Evolutionary conservation across 2,888 invertebrate species (phyloP), one percentile per base, ranked within the genome.

Genomic region (Leucania comma): DNA sequence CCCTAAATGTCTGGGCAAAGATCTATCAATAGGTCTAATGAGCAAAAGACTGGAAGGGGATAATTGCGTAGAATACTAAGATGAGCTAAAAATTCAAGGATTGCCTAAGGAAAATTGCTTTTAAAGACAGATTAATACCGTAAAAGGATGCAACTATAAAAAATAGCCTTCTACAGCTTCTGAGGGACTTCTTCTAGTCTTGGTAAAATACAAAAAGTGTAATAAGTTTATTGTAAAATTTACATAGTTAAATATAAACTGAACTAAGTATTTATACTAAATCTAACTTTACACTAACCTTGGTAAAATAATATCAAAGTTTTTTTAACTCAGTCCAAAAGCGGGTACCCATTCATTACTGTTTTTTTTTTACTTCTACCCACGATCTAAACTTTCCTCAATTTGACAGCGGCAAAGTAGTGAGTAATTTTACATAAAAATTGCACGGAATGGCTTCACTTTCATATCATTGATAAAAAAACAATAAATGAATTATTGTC

Each of bases 51-150:
- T 29, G 29, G 22, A 26, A 51, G 2, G 22, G 57, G 20, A 48
- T 56, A 78, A 62, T n/a, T 62, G 8, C 6, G 8, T 8, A 35
- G 22, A 14, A 20, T 38, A 22, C 17, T 26, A 26, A 42, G 12
- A 22, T n/a, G 59, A 46, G 9, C 12, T 42, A 24, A 24, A 59
- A 62, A 46, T 57, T 26, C 75, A 75, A 75, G 75, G 75, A 65
- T 53, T 32, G 17, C 17, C 3, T 64, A 26, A 80, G 65, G 75
- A 60, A 80, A 75, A 72, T 32, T 32, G n/a, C 14, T 42, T 22
- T 53, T 58, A 46, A 12, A 76, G 24, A 38, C 20, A 10, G 35
- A 35, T 29, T 20, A 26, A 32, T 35, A 20, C 20, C 26, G 42
- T 32, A 22, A 26, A 35, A 51, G n/a, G 32, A 26, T 64, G 8